phyloP scores from a whole-genome alignment of 2,888 invertebrate genomes.

The Cantharis rufa region DNA sequence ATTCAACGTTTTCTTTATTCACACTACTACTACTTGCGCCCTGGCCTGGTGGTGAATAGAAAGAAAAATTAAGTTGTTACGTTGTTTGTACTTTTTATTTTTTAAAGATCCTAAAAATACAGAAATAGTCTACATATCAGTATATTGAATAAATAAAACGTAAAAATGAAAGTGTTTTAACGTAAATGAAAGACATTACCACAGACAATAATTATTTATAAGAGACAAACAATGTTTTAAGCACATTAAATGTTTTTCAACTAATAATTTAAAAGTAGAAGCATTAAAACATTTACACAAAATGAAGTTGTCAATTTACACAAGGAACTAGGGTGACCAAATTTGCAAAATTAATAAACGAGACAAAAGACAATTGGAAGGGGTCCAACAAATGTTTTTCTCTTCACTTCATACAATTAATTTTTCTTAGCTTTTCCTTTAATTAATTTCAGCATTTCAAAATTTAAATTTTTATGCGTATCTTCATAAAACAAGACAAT shows the following conservation, averaged over 20 bases:
- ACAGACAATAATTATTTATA: background rate
- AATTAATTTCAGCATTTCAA: too few relatives aligned
- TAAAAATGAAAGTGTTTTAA: background rate
- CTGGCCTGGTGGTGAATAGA: background rate
- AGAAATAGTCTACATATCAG: background rate
- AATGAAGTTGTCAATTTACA: background rate
- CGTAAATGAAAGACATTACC: background rate
- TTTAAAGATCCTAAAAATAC: background rate
- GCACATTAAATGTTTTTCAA: background rate
- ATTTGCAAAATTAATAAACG: too few relatives aligned
- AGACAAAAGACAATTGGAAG: too few relatives aligned
- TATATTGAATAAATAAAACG: background rate
- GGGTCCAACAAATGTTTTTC: too few relatives aligned
- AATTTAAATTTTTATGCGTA: too few relatives aligned
- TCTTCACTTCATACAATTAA: too few relatives aligned
- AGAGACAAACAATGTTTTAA: background rate
- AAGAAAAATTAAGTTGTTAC: background rate
- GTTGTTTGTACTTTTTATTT: background rate
- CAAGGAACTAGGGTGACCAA: background rate
- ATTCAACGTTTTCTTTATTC: too few relatives aligned
- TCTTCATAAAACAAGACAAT: too few relatives aligned
- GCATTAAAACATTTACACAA: background rate
- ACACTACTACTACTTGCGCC: too few relatives aligned
- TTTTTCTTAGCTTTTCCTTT: too few relatives aligned
- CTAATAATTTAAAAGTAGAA: background rate